These are phyloP conservation scores for Tilapia sparmanii DNA, from an alignment of 2,113 vertebrate species.

Conservation along the genomic window DNA sequence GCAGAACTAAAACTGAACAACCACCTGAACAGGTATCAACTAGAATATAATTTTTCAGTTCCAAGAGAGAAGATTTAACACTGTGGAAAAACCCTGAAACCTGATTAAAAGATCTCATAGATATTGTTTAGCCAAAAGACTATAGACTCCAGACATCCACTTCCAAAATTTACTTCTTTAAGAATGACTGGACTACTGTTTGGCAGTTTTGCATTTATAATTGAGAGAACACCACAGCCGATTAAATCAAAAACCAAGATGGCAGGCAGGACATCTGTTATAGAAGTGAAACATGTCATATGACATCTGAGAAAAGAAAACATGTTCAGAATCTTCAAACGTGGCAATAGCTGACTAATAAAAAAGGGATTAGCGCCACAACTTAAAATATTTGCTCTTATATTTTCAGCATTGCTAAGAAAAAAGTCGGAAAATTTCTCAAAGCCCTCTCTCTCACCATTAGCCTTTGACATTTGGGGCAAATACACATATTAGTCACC, in stretches of 20 bases:
- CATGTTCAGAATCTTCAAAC: not conserved
- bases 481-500: not conserved
- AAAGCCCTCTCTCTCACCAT: accelerated
- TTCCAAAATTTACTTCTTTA: not conserved
- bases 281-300: not conserved
- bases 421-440: accelerated
- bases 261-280: not conserved
- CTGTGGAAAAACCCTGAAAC: not conserved
- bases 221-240: not conserved
- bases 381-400: not conserved
- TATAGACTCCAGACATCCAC: not conserved
- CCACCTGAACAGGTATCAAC: not conserved
- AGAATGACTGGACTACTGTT: not conserved
- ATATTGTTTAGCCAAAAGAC: not conserved
- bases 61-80: not conserved
- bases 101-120: not conserved
- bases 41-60: not conserved
- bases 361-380: not conserved
- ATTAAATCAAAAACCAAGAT: not conserved
- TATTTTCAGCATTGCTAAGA: not conserved
- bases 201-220: not conserved
- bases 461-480: not conserved
- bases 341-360: accelerated
- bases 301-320: accelerated
- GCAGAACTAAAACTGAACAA: not conserved